Base-by-base conservation (phyloP, 2,797 vertebrate genomes). In the Sebastolobus alascanus region DNA sequence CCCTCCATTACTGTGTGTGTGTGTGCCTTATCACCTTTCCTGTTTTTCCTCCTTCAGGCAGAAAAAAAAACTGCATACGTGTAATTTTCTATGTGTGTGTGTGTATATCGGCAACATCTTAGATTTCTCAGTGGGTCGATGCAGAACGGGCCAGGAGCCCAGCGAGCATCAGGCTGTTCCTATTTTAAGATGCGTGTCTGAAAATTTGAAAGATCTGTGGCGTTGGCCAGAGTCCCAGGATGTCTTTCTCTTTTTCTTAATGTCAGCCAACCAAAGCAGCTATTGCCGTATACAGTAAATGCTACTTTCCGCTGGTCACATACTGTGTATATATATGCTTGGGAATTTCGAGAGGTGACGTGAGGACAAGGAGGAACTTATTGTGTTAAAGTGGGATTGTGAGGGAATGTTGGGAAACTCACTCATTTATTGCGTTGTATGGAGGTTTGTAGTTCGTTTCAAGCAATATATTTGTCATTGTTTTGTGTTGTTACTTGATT, bases 111-210 rank as follows among this genome's bases (percentile, higher is more conserved):
- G 69, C 50, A 65, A 2, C 10, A 43, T 83, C 72, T 91, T 71
- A 22, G 37, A 83, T 91, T 87, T 78, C 84, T 86, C 68, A 54
- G 74, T 77, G 75, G 68, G 80, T 84, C 68, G 72, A 91, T 90
- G 74, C 55, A 27, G 31, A 22, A 20, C 72, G 68, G 79, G 73
- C 70, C 31, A 29, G 29, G 65, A 82, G 84, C 77, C 66, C 68
- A 61, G 55, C 13, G 56, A 79, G 84, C 81, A 73, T 87, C 67
- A 64, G 77, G n/a, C 67, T 73, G 80, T 52, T 82, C 63, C 84
- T 87, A 84, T 93, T 93, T 90, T 61, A 86, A 87, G 87, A 74
- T 5, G 27, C 37, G 65, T 68, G 73, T 86, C 77, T 80, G 77
- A 86, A 77, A 75, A 78, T 52, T 66, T 74, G 22, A 79, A 84